Base-by-base conservation (phyloP, 1,140 invertebrate species). In the Gonioctena quinquepunctata region DNA sequence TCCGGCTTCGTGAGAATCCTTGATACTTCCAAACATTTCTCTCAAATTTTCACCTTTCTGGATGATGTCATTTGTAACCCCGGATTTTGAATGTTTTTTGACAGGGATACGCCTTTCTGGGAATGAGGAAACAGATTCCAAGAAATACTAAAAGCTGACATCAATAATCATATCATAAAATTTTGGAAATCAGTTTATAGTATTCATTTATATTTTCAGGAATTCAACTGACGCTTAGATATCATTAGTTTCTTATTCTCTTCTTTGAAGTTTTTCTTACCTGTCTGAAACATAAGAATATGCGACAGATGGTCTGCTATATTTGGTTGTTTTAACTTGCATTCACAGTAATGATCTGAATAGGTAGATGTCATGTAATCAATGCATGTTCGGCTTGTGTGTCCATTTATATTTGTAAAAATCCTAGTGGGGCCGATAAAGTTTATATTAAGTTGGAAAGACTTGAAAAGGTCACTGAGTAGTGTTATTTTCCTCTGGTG, bases 171-270 rank as follows among this genome's bases (percentile, higher is more conserved):
- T 52, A 52, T 52, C 49, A 52, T 52, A 52, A 13, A 52, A 5
- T 18, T 52, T 1, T 4, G 49, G 49, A 52, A 52, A 52, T 16
- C 49, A 52, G 49, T 11, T 52, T 52, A 52, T 52, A 52, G 0
- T 21, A 52, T 52, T 52, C 50, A 52, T 52, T 52, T 52, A 52
- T 52, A 52, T 52, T 52, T 52, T 52, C 50, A 52, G 50, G 50
- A 52, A n/a, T 52, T 52, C 18, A 52, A 52, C 50, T 52, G 50
- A 52, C 50, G 50, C 18, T 52, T 52, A 52, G 0, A 52, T 13
- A 52, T 16, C 18, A 52, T 52, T 52, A 13, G 50, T 52, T 52
- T 52, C 18, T 52, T 19, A 52, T 52, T 52, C 18, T 52, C 50
- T 52, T 52, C 50, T 16, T 52, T 19, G 18, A 52, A 0, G 50